phyloP scores from a whole-genome alignment of 2,797 vertebrate species.

The Myotis vivesi region DNA sequence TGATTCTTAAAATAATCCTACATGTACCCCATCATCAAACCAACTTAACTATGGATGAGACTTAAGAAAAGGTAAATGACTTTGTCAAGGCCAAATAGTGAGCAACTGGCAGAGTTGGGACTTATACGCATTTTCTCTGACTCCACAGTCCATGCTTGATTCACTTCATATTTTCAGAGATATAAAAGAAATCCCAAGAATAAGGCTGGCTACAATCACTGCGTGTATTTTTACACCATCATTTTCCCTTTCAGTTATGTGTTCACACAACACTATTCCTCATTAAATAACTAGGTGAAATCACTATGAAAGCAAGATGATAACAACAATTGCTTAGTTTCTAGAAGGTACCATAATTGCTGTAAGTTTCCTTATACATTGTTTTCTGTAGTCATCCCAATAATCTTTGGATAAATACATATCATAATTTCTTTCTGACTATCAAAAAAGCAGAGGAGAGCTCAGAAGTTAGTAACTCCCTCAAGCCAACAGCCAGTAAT shows the following conservation, averaged over 20 bases:
- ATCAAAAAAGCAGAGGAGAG: not conserved
- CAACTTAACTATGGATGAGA: not conserved
- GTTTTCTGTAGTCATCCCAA: not conserved
- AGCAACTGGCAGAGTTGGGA: not conserved
- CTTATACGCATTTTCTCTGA: not conserved
- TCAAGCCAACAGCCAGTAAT: not conserved
- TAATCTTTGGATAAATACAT: not conserved
- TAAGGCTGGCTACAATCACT: not conserved
- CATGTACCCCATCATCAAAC: not conserved
- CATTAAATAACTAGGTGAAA: not conserved
- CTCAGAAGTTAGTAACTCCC: not conserved
- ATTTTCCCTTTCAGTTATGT: not conserved
- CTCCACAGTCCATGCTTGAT: not conserved
- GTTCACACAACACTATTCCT: not conserved
- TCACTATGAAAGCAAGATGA: not conserved
- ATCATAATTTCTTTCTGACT: not conserved
- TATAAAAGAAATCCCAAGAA: not conserved
- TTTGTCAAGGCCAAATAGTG: not conserved
- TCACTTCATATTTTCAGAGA: not conserved
- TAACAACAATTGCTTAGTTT: not conserved
- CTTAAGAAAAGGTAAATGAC: not conserved
- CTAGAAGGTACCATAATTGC: not conserved
- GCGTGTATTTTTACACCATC: not conserved
- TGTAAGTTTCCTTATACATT: not conserved
- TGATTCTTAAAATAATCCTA: not conserved